Conservation (phyloP, 2,113 vertebrate species). For the Hucho hucho region DNA sequence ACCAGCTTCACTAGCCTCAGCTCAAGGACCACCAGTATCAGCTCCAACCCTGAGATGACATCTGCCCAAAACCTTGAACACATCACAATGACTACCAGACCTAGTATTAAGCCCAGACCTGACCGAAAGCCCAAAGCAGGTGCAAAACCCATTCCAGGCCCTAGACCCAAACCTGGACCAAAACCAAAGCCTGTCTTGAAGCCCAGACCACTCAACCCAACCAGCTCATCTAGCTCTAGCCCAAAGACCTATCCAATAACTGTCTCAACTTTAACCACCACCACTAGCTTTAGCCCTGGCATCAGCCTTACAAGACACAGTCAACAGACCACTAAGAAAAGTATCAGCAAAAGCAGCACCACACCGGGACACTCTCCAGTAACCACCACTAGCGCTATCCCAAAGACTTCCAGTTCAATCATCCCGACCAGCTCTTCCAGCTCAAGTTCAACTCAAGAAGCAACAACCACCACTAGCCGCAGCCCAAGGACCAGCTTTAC, state of each 20-base stretch:
- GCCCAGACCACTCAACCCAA: not conserved
- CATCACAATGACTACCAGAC: not conserved
- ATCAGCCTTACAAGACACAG: not conserved
- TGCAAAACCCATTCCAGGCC: not conserved
- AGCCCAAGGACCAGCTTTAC: not conserved
- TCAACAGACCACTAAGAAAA: not conserved
- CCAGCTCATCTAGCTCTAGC: not conserved
- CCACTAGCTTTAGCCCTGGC: not conserved
- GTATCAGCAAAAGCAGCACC: not conserved
- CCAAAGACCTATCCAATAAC: not conserved
- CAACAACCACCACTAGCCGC: not conserved
- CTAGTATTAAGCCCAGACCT: not conserved
- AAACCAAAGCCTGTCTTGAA: not conserved
- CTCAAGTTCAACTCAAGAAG: not conserved
- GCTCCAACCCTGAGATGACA: not conserved
- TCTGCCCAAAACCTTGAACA: not conserved
- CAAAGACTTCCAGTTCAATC: conserved; percentile 11
- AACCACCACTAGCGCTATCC: not conserved
- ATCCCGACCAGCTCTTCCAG: not conserved
- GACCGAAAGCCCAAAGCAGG: not conserved
- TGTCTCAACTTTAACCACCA: not conserved
- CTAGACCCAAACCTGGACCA: not conserved
- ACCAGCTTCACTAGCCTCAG: not conserved
- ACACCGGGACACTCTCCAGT: too few relatives aligned
- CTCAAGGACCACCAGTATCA: not conserved